phyloP scores from a whole-genome alignment of 2,888 invertebrate species.

The Pemphredon lugubris region DNA sequence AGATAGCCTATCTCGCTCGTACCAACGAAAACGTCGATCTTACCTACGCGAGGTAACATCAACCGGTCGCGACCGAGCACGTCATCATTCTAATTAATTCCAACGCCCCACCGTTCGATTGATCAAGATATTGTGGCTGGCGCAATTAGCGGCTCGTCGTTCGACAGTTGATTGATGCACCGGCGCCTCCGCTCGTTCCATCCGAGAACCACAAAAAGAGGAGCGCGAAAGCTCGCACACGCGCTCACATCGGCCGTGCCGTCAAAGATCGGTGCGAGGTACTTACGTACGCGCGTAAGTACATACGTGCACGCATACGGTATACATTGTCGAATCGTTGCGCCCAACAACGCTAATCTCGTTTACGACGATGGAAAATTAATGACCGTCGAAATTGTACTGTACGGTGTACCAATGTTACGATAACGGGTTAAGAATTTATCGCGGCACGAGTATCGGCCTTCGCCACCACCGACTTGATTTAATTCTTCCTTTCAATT shows the following conservation, averaged over 20 bases:
- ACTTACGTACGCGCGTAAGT: too few species aligned
- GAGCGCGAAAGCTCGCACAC: background rate
- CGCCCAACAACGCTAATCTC: background rate
- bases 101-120: constrained; percentile 69
- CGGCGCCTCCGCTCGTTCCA: constrained; percentile 55
- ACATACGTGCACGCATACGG: too few species aligned
- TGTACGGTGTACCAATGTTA: constrained; percentile 10
- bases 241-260: background rate
- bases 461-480: background rate
- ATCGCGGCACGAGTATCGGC: constrained; percentile 13
- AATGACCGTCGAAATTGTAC: constrained; percentile 38
- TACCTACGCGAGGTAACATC: constrained; percentile 26
- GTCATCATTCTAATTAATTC: constrained; percentile 77
- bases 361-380: constrained; percentile 24
- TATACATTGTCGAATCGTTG: background rate
- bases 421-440: constrained; percentile 23
- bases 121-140: constrained; percentile 73
- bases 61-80: constrained; percentile 56
- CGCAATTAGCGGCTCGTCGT: constrained; percentile 69
- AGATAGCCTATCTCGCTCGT: constrained; percentile 58
- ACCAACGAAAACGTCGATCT: constrained; percentile 39
- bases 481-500: background rate
- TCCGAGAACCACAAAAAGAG: constrained; percentile 28
- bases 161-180: constrained; percentile 72
- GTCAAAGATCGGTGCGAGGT: background rate